phyloP scores from a whole-genome alignment of 1,140 invertebrate species.

The Meloidogyne chitwoodi region DNA sequence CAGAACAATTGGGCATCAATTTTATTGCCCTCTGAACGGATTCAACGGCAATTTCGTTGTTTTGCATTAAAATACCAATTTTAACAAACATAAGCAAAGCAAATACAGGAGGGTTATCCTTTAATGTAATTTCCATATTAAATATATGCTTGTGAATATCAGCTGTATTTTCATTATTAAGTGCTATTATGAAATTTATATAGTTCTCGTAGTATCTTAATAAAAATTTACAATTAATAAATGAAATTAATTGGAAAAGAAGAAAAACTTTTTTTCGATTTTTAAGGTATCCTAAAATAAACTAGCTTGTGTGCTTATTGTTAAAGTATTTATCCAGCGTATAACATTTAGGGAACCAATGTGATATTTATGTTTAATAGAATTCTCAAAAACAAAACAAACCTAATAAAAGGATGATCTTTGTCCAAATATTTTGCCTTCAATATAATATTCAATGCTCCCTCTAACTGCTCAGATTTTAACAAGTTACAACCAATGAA shows the following conservation, averaged over 20 bases:
- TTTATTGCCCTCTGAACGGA: conserved; percentile 9
- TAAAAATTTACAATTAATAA: background rate
- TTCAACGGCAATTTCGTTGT: conserved; percentile 16
- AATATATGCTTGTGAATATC: conserved; percentile 10
- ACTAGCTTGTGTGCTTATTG: too few relatives aligned
- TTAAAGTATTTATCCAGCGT: too few relatives aligned
- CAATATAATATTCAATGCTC: conserved; percentile 1
- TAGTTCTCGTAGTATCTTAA: conserved; percentile 18
- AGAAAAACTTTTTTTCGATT: background rate
- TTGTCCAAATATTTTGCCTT: conserved; percentile 7
- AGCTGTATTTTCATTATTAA: background rate
- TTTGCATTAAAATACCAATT: conserved; percentile 13
- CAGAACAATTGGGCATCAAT: conserved; percentile 20
- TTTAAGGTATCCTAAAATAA: background rate
- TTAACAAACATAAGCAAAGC: conserved; percentile 15
- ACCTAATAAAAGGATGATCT: conserved; percentile 9
- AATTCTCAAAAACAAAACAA: background rate
- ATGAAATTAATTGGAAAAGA: background rate
- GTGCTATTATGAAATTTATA: background rate
- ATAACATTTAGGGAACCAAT: too few relatives aligned
- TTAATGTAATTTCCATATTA: background rate
- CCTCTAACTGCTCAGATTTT: background rate
- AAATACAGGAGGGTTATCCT: conserved; percentile 14
- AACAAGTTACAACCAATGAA: background rate
- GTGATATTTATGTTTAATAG: too few relatives aligned